phyloP scores from a whole-genome alignment of 2,113 vertebrate species.

The Motacilla tschutschensis region DNA sequence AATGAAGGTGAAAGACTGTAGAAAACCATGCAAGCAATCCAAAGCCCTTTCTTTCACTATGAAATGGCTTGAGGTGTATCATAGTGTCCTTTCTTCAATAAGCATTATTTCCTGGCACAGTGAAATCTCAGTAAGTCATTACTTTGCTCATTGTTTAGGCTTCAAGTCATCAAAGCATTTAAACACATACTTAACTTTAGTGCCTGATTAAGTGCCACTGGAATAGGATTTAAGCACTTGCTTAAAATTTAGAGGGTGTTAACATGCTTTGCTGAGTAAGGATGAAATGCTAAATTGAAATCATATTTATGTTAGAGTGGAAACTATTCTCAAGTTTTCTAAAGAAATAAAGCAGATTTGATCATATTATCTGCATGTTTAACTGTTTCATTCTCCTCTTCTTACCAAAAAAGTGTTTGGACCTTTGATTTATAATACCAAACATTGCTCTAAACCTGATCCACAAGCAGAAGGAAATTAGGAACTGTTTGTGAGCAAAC shows the following conservation, averaged over 20 bases:
- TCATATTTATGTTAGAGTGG: background rate
- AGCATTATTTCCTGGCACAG: background rate
- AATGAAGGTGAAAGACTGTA: background rate
- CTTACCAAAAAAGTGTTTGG: background rate
- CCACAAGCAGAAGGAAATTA: background rate
- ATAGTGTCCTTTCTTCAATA: background rate
- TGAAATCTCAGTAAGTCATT: slow-evolving; percentile 7
- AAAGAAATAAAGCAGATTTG: background rate
- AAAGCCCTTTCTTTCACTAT: background rate
- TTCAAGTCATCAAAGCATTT: slow-evolving; percentile 50
- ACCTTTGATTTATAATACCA: background rate
- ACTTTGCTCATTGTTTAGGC: slow-evolving; percentile 32
- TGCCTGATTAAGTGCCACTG: slow-evolving; percentile 43
- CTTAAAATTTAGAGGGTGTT: slow-evolving; percentile 49
- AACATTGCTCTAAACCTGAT: background rate
- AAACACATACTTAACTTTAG: slow-evolving; percentile 42
- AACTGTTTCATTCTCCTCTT: background rate
- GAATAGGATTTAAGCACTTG: slow-evolving; percentile 41
- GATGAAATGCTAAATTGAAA: slow-evolving; percentile 40
- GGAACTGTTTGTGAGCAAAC: background rate
- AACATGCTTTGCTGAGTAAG: slow-evolving; percentile 44
- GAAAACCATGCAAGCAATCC: background rate
- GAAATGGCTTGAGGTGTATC: background rate
- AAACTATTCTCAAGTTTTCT: slow-evolving; percentile 7
- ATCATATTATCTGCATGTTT: background rate